phyloP scores from a whole-genome alignment of 37 sponge, comb jelly and placozoan species.

The Aplysina aerophoba region DNA sequence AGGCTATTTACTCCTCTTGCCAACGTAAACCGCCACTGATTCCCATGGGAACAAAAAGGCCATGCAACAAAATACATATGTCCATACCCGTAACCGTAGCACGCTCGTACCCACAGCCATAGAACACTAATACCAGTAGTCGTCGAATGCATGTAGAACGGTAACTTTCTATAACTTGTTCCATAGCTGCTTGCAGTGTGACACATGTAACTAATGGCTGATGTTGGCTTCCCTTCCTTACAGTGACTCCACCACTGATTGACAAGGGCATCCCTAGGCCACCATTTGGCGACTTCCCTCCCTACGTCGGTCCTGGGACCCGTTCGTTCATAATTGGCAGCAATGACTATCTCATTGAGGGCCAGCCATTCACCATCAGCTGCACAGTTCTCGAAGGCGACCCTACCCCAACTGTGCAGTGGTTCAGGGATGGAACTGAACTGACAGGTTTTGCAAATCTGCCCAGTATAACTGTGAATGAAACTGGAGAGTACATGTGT shows the following conservation, averaged over 20 bases:
- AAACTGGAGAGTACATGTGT: constrained; percentile 6
- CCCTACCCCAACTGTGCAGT: background rate
- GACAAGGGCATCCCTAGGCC: background rate
- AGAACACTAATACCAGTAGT: too few species aligned
- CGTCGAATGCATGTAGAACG: too few species aligned
- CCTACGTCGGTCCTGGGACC: background rate
- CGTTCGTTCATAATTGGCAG: background rate
- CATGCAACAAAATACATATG: too few species aligned
- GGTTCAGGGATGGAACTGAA: background rate
- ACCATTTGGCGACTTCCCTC: background rate
- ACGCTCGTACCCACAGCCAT: too few species aligned
- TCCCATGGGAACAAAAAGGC: too few species aligned
- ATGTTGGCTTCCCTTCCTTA: background rate
- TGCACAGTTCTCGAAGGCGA: background rate
- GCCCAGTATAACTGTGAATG: background rate
- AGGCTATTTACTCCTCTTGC: too few species aligned
- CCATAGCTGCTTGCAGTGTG: too few species aligned
- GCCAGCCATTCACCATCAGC: background rate
- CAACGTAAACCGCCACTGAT: too few species aligned
- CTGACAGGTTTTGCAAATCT: background rate
- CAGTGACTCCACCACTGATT: constrained; percentile 20
- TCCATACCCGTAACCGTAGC: too few species aligned
- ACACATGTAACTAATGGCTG: too few species aligned
- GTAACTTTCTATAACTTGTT: too few species aligned
- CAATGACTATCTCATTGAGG: background rate